Conservation (phyloP, 2,888 invertebrate genomes). For the Andrena minutula region DNA sequence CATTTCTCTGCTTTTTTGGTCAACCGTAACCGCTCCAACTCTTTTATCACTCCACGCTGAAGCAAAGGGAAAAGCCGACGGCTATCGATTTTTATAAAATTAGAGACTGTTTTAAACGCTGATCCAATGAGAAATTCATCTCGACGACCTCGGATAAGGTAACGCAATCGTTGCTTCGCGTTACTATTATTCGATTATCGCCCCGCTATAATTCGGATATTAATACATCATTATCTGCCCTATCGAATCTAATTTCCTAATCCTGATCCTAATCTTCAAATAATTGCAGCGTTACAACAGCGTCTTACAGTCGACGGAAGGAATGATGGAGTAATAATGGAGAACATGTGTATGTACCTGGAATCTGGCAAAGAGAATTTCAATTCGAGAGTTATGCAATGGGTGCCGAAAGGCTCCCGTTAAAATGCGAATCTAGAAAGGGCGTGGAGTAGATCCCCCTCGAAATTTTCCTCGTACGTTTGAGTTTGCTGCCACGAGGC, state of each 20-base stretch:
- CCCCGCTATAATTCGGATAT: neutral
- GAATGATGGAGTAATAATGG: no score
- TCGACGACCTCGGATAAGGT: no score
- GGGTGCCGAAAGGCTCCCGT: neutral
- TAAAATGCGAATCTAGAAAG: neutral
- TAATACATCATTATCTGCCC: neutral
- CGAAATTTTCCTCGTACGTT: slow-evolving; percentile 4
- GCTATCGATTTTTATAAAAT: slow-evolving; percentile 20
- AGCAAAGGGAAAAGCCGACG: neutral
- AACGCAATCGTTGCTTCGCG: neutral
- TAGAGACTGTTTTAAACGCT: neutral
- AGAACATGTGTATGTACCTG: neutral
- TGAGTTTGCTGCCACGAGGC: slow-evolving; percentile 2
- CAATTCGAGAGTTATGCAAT: neutral
- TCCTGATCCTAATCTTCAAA: no score
- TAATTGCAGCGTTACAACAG: no score
- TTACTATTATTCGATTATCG: slow-evolving; percentile 18
- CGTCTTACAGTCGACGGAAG: neutral
- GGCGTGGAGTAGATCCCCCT: neutral
- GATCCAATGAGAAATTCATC: neutral
- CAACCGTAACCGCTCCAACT: neutral
- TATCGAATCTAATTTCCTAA: no score
- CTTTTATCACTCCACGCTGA: neutral
- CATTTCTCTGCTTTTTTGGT: slow-evolving; percentile 3
- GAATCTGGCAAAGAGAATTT: neutral